These are phyloP conservation scores for Dromius quadrimaculatus DNA, from an alignment of 2,888 invertebrate genomes.

Conservation along the genomic window DNA sequence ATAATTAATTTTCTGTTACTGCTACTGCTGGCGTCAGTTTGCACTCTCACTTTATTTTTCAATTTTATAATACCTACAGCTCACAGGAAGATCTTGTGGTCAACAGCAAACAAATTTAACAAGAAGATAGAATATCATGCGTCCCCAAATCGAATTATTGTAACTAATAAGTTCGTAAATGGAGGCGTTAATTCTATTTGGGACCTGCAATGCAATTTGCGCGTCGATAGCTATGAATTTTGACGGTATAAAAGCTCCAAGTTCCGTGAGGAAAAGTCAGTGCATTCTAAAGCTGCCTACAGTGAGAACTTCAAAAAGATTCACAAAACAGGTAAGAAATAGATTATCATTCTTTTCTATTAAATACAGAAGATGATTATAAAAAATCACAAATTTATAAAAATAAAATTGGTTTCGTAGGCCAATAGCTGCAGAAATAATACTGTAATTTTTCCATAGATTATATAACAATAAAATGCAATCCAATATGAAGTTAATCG, in stretches of 20 bases:
- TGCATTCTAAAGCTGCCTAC: constrained; percentile 13
- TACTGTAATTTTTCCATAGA: constrained; percentile 6
- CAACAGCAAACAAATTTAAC: constrained; percentile 41
- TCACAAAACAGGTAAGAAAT: constrained; percentile 5
- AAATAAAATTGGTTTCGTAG: too few species aligned
- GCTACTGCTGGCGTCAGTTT: not conserved
- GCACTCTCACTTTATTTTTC: not conserved
- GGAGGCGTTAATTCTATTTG: constrained; percentile 59
- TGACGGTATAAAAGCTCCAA: constrained; percentile 48
- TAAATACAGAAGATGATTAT: not conserved
- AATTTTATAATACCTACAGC: constrained; percentile 13
- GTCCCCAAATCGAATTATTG: constrained; percentile 58
- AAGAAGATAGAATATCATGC: constrained; percentile 50
- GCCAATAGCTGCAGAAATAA: not conserved
- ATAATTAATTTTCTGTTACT: not conserved
- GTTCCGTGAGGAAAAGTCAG: constrained; percentile 28
- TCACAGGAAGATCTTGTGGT: not conserved
- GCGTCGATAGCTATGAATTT: constrained; percentile 41
- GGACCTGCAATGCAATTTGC: constrained; percentile 40
- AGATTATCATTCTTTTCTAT: not conserved
- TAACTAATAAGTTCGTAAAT: constrained; percentile 59
- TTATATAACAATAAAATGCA: constrained; percentile 40
- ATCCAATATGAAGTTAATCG: constrained; percentile 45
- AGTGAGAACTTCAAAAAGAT: constrained; percentile 4
- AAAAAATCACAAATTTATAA: not conserved